phyloP scores from a whole-genome alignment of 2,888 invertebrate genomes.

The Metopia argyrocephala region DNA sequence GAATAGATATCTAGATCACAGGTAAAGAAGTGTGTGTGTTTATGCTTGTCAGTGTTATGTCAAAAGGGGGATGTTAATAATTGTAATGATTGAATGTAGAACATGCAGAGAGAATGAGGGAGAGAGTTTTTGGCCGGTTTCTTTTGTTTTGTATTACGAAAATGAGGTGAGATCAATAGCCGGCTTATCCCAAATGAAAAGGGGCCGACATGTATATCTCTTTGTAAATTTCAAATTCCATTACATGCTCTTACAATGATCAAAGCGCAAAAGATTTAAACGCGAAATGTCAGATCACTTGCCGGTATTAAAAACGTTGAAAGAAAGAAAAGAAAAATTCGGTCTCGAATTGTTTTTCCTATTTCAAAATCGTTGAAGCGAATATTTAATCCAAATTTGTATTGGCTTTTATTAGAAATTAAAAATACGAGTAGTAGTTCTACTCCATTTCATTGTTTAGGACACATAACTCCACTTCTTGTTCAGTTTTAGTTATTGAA shows the following conservation, averaged over 20 bases:
- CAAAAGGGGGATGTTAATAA: constrained; percentile 53
- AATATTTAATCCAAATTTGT: constrained; percentile 75
- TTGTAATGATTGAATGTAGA: constrained; percentile 43
- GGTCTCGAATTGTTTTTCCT: constrained; percentile 38
- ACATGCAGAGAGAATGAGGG: constrained; percentile 66
- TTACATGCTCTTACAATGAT: constrained; percentile 62
- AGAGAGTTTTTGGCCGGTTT: constrained; percentile 64
- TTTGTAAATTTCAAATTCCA: constrained; percentile 57
- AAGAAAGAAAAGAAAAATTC: constrained; percentile 23
- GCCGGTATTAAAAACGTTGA: constrained; percentile 58
- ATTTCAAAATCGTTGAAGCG: constrained; percentile 75
- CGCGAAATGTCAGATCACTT: constrained; percentile 64
- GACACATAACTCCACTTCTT: constrained; percentile 20
- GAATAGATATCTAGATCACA: too few relatives aligned
- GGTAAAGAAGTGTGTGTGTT: constrained; percentile 28
- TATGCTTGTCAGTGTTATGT: constrained; percentile 35
- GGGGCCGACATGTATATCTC: constrained; percentile 48
- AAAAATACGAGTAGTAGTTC: constrained; percentile 19
- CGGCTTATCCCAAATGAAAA: constrained; percentile 71
- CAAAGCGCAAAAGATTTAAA: constrained; percentile 53
- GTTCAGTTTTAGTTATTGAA: constrained; percentile 5
- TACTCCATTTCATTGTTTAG: constrained; percentile 15
- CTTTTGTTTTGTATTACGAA: constrained; percentile 36
- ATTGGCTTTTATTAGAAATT: constrained; percentile 56
- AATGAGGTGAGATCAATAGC: constrained; percentile 75